phyloP scores from a whole-genome alignment of 1,140 invertebrate species.

The Calephelis virginiensis region DNA sequence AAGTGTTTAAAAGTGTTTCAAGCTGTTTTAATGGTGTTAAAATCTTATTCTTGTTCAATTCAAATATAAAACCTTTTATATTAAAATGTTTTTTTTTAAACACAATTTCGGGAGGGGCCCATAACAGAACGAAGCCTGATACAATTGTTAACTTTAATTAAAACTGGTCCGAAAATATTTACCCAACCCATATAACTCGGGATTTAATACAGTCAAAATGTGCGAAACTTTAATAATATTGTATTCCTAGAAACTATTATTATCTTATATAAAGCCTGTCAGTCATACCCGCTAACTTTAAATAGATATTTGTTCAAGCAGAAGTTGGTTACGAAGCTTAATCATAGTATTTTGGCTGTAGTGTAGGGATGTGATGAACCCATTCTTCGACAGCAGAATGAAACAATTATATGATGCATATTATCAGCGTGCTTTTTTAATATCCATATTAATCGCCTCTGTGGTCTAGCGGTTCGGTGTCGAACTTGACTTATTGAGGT shows the following conservation, averaged over 20 bases:
- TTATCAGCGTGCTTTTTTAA: too few species aligned
- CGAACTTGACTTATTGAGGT: too few species aligned
- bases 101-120: background rate
- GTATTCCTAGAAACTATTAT: slow-evolving; percentile 39
- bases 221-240: slow-evolving; percentile 43
- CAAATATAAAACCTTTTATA: too few species aligned
- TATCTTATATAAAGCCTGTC: slow-evolving; percentile 39
- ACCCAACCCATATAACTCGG: background rate
- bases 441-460: too few species aligned
- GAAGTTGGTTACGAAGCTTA: background rate
- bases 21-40: too few species aligned
- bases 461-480: too few species aligned
- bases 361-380: too few species aligned
- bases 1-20: too few species aligned
- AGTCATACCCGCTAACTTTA: slow-evolving; percentile 29
- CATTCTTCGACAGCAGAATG: too few species aligned
- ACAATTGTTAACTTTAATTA: background rate
- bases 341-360: too few species aligned
- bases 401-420: too few species aligned
- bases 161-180: background rate
- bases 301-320: slow-evolving; percentile 12
- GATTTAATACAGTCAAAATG: slow-evolving; percentile 33
- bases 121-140: background rate
- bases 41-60: too few species aligned
- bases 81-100: background rate